Base-by-base conservation (phyloP, 2,797 vertebrate species). In the Hafferia zeledoni region DNA sequence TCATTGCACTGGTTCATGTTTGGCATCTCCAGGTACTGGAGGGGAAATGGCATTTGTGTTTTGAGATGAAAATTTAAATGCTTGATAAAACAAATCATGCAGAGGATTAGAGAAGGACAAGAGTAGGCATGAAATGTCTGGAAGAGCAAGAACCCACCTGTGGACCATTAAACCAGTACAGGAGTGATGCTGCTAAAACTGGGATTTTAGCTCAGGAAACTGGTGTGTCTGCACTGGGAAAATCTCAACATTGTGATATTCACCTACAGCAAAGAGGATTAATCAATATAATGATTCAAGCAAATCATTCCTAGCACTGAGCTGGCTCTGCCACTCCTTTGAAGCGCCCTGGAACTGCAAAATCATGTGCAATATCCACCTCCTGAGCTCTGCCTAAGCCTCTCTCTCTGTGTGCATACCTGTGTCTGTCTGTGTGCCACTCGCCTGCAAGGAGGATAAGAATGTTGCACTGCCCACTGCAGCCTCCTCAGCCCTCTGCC, bases 381-480 rank as follows among this genome's bases (percentile, higher is more conserved):
- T 25, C 27, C 4, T 6, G 2, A 19, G 24, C 75, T 81, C 46
- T 43, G 70, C 61, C 30, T 23, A 3, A 30, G 23, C 59, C 20
- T 17, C 41, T 41, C 41, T 2, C 2, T 4, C 25, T 28, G 57
- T 39, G 57, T 39, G 6, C 9, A n/a, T 13, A 22, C 4, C 31
- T n/a, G 7, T n/a, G n/a, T 22, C 53, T 15, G 2, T 11, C 9
- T 41, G 59, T 41, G 6, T 9, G 3, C 10, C 12, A 1, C n/a
- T 11, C 4, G 23, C 0, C 27, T 4, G 44, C 31, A 28, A 33
- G 28, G 49, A 25, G 16, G 0, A 43, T 19, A 2, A 27, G 41
- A 13, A 5, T 4, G 1, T 5, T 2, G 27, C 2, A 0, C 57
- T 49, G 35, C 1, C 1, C 11, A 0, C 17, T 28, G 20, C 19